Conservation (phyloP, 2,113 vertebrate genomes). For the Boulengerochromis microlepis region DNA sequence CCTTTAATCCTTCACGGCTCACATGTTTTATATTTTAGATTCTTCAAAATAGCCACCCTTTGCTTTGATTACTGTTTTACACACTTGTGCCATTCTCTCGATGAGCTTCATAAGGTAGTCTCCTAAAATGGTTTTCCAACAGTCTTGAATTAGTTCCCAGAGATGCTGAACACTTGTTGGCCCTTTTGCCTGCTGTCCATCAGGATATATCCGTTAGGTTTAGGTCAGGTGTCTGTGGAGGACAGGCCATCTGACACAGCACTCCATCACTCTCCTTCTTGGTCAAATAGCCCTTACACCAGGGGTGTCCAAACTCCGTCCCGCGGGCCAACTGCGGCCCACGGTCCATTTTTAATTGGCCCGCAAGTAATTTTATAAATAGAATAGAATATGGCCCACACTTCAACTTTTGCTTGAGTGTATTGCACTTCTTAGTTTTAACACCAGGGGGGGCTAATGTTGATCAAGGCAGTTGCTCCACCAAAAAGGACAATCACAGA, state of each 20-base stretch:
- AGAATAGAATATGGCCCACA: no score
- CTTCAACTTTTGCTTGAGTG: no score
- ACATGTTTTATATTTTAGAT: neutral
- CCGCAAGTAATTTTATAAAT: no score
- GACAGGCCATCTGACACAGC: neutral
- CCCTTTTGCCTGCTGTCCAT: neutral
- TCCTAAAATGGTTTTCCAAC: neutral
- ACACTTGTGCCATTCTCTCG: neutral
- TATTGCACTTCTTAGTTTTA: no score
- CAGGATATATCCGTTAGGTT: neutral
- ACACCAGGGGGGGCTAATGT: no score
- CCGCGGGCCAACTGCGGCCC: no score
- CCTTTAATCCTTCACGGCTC: neutral
- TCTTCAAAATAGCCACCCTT: neutral
- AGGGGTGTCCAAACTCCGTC: no score
- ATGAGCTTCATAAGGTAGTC: neutral
- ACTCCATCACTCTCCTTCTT: neutral
- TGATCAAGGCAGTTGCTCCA: no score
- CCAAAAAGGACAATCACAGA: no score
- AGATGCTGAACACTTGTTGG: neutral
- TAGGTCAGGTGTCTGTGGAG: neutral
- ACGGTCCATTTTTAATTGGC: no score
- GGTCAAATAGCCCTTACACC: neutral
- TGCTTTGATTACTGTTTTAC: neutral
- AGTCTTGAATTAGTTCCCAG: neutral